A percentile compares a stretch with the other conserved stretches of the same genome.
phyloP scores from a whole-genome alignment of 1,140 invertebrate species.

The Pogonomyrmex californicus region DNA sequence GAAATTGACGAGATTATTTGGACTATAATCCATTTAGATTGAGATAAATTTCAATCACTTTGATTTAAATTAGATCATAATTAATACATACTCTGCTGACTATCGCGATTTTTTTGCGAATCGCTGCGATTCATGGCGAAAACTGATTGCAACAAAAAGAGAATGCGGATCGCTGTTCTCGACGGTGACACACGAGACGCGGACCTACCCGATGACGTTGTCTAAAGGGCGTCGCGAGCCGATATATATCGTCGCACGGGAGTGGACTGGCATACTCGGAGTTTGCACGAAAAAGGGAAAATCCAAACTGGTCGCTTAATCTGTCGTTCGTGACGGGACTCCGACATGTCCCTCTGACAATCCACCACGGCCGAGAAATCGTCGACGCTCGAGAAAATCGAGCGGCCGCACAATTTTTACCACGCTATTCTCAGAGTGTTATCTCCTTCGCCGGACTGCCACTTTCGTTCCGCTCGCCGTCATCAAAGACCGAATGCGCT shows the following conservation, averaged over 20 bases:
- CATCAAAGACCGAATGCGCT: constrained; percentile 21
- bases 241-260: constrained; percentile 28
- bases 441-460: constrained; percentile 40
- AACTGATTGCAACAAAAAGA: constrained; percentile 27
- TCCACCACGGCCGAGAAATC: constrained; percentile 54
- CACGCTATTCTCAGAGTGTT: constrained; percentile 36
- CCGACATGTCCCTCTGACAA: background rate
- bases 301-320: constrained; percentile 65
- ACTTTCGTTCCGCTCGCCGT: constrained; percentile 48
- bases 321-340: constrained; percentile 65
- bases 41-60: background rate
- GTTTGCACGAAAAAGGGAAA: constrained; percentile 50
- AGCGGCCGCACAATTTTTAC: constrained; percentile 28
- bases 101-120: background rate
- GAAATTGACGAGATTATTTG: background rate
- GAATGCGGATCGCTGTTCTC: constrained; percentile 7
- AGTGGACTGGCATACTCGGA: constrained; percentile 22
- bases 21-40: no score
- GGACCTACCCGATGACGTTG: constrained; percentile 39
- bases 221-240: constrained; percentile 26
- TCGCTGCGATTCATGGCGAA: constrained; percentile 18
- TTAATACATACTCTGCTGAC: background rate
- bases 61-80: background rate
- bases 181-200: constrained; percentile 21
- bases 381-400: constrained; percentile 55